Conservation (phyloP, 2,888 invertebrate species). For the Ceratothoa steindachneri region DNA sequence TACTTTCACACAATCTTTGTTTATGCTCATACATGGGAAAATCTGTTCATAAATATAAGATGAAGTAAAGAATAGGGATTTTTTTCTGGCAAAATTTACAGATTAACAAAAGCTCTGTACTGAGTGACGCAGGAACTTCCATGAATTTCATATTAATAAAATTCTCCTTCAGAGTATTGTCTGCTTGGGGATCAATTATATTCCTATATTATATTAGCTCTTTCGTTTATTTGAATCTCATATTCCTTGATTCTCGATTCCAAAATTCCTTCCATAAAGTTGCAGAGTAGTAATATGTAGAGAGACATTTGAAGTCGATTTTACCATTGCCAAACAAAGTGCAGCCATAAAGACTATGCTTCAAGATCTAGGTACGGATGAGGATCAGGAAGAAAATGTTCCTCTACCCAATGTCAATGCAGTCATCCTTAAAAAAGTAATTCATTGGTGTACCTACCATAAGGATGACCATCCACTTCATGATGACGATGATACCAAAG, state of each 20-base stretch:
- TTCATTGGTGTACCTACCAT: conserved; percentile 88
- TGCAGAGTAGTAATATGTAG: conserved; percentile 91
- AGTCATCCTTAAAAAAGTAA: conserved; percentile 86
- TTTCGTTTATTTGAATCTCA: too few relatives aligned
- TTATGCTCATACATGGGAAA: too few relatives aligned
- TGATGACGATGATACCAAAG: conserved; percentile 95
- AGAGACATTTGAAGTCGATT: conserved; percentile 91
- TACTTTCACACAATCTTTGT: too few relatives aligned
- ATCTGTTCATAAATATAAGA: too few relatives aligned
- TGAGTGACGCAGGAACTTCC: too few relatives aligned
- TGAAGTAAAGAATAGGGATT: too few relatives aligned
- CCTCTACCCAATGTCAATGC: conserved; percentile 97
- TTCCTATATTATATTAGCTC: too few relatives aligned
- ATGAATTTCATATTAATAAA: too few relatives aligned
- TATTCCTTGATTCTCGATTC: not conserved
- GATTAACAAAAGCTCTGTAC: too few relatives aligned
- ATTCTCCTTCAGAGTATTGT: too few relatives aligned
- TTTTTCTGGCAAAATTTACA: too few relatives aligned
- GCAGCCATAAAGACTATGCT: conserved; percentile 98
- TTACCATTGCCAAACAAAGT: conserved; percentile 94
- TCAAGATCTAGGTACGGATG: conserved; percentile 84
- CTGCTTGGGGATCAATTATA: too few relatives aligned
- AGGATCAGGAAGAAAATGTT: conserved; percentile 88
- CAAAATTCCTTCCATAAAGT: conserved; percentile 87
- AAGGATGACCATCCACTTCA: conserved; percentile 93